phyloP scores from a whole-genome alignment of 2,113 vertebrate species.

The Colinus virginianus region DNA sequence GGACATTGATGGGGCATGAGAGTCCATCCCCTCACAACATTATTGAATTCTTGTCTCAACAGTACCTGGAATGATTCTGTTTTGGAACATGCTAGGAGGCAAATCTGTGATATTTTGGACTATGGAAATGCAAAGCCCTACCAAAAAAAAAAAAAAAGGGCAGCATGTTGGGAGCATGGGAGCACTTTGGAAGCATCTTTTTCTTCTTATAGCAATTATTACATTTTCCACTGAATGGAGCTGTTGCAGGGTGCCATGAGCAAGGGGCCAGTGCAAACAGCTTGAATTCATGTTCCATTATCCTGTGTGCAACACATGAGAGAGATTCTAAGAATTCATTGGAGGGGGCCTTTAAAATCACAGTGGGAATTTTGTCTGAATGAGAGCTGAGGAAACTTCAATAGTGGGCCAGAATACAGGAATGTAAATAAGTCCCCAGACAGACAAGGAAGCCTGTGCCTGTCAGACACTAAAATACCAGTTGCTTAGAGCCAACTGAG shows the following conservation, averaged over 20 bases:
- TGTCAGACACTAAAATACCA: constrained; percentile 51
- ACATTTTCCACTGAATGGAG: background rate
- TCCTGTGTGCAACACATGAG: background rate
- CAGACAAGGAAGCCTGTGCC: background rate
- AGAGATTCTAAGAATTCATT: background rate
- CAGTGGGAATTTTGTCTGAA: constrained; percentile 36
- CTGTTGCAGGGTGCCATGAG: background rate
- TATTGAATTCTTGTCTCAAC: background rate
- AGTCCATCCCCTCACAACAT: background rate
- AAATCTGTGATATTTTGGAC: background rate
- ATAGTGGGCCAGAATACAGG: background rate
- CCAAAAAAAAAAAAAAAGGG: background rate
- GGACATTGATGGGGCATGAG: background rate
- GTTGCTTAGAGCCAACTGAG: constrained; percentile 38
- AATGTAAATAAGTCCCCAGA: constrained; percentile 27
- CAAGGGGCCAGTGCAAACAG: background rate
- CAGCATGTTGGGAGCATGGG: background rate
- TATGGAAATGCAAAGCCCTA: background rate
- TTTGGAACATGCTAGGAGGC: background rate
- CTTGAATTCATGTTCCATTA: background rate
- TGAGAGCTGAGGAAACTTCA: background rate
- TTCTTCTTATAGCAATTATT: background rate
- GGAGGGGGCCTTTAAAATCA: background rate
- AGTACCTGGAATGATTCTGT: background rate
- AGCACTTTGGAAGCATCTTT: background rate